Conservation (phyloP, 2,113 vertebrate species). For the Caranx melampygus region DNA sequence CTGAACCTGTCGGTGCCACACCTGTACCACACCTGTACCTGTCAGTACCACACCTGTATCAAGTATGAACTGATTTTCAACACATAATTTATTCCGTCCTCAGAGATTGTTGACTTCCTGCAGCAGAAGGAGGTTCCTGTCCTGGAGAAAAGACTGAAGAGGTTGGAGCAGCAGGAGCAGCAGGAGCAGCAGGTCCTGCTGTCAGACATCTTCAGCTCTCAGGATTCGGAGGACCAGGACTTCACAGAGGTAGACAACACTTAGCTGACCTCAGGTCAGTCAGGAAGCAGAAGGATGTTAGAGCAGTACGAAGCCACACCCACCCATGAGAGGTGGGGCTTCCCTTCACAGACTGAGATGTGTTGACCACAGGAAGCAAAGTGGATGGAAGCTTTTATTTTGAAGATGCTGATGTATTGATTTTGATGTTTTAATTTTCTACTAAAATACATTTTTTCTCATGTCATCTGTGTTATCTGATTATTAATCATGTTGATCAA, state of each 20-base stretch:
- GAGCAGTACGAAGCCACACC: background rate
- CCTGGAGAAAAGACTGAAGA: slow-evolving; percentile 42
- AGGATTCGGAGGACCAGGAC: slow-evolving; percentile 21
- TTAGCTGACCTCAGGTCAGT: background rate
- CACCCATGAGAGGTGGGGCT: background rate
- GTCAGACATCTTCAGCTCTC: slow-evolving; percentile 55
- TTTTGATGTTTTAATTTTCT: background rate
- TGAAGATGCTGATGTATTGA: background rate
- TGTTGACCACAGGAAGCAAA: background rate
- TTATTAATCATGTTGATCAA: background rate
- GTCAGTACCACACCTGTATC: too few species aligned
- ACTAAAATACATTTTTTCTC: background rate
- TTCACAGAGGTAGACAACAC: slow-evolving; percentile 40
- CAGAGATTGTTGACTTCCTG: slow-evolving; percentile 80
- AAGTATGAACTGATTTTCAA: too few species aligned
- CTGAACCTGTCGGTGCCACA: too few species aligned
- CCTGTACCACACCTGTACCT: too few species aligned
- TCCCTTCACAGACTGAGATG: background rate
- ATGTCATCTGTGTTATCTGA: background rate
- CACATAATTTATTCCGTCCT: background rate
- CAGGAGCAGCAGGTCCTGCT: slow-evolving; percentile 47
- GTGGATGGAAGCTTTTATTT: slow-evolving; percentile 17
- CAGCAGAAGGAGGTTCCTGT: slow-evolving; percentile 41
- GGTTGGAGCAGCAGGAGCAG: background rate
- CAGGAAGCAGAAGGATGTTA: background rate